Conservation (phyloP, 2,113 vertebrate genomes). For the Brachyhypopomus occidentalis region DNA sequence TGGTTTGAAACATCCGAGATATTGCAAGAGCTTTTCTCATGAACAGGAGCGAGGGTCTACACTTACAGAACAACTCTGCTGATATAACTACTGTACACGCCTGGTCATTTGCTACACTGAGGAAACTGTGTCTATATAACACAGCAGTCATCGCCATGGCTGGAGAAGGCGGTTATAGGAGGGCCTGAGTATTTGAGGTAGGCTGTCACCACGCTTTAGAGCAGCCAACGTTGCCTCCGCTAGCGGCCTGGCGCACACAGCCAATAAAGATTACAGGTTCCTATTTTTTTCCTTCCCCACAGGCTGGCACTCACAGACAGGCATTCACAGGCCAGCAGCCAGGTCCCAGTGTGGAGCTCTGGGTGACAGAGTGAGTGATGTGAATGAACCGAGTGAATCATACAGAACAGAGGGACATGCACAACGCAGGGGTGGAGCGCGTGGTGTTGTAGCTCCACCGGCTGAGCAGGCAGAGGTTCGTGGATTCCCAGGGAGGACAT, state of each 20-base stretch:
- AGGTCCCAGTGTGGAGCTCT: not conserved
- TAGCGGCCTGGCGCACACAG: not conserved
- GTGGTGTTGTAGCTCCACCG: too few species aligned
- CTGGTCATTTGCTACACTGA: not conserved
- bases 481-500: too few species aligned
- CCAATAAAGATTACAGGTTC: slow-evolving; percentile 13
- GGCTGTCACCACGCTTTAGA: not conserved
- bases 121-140: not conserved
- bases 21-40: not conserved
- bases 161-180: not conserved
- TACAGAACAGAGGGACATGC: not conserved
- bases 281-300: too few species aligned
- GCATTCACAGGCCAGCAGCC: not conserved
- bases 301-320: slow-evolving; percentile 21
- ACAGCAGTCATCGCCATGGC: not conserved
- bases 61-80: not conserved
- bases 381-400: not conserved
- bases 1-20: not conserved
- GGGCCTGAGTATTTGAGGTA: not conserved
- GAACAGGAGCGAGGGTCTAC: not conserved
- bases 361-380: not conserved
- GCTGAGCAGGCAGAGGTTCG: too few species aligned
- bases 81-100: not conserved
- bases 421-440: not conserved
- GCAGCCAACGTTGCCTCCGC: not conserved